Evolutionary conservation across 2,888 invertebrate species (phyloP).

Genomic region (Tipula unca): DNA sequence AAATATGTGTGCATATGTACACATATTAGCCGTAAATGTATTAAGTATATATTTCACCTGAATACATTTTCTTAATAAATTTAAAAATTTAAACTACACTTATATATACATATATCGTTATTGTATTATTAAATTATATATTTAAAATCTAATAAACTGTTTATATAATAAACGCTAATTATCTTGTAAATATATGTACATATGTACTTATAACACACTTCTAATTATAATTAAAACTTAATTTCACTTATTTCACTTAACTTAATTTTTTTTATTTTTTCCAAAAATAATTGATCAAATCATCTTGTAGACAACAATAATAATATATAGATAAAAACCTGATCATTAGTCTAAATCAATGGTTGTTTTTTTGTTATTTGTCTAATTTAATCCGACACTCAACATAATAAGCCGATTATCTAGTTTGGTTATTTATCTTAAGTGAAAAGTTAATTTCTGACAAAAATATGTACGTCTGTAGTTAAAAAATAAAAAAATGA

Average conservation of each 20-base stretch:
- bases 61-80: not conserved
- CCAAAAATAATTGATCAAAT: not conserved
- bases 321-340: not conserved
- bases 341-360: not conserved
- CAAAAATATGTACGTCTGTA: not conserved
- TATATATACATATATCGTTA: not conserved
- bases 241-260: conserved; percentile 1
- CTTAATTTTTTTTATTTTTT: not conserved
- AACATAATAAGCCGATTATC: conserved; percentile 14
- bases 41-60: not conserved
- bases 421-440: conserved; percentile 8
- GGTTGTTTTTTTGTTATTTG: not conserved
- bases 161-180: not conserved
- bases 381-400: conserved; percentile 14
- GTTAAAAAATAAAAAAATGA: not conserved
- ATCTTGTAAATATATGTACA: not conserved
- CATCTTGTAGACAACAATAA: not conserved
- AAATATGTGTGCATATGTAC: too few relatives aligned
- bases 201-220: not conserved
- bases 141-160: not conserved
- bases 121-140: not conserved
- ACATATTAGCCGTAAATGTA: not conserved
- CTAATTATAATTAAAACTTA: conserved; percentile 4
- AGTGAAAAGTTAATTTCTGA: conserved; percentile 4
- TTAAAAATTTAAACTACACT: not conserved